A percentile compares a stretch with the other conserved stretches of the same genome.
Evolutionary conservation across 2,113 vertebrate species (phyloP).

Genomic region (Oryzias melastigma): DNA sequence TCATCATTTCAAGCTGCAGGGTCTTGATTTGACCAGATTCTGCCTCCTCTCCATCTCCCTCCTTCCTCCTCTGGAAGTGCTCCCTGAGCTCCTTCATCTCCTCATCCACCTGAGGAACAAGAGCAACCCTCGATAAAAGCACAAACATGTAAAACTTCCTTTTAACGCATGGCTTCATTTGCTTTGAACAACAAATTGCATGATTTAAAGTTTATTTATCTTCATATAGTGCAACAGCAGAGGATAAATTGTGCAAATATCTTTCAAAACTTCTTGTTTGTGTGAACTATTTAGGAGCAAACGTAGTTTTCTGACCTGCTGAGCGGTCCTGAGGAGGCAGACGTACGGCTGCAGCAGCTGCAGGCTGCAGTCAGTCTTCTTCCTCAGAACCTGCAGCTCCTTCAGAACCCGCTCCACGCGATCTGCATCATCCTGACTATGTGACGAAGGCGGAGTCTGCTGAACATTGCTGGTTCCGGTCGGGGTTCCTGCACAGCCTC

Average conservation of each 20-base stretch:
- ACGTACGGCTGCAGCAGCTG: conserved; percentile 77
- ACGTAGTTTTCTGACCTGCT: conserved; percentile 70
- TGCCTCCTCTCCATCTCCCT: conserved; percentile 12
- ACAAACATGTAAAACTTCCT: neutral
- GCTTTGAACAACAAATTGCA: neutral
- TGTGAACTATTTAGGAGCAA: neutral
- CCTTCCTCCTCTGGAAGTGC: neutral
- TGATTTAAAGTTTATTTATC: neutral
- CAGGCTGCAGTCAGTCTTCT: conserved; percentile 70
- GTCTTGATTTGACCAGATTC: neutral
- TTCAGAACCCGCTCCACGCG: conserved; percentile 68
- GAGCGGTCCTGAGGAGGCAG: conserved; percentile 77
- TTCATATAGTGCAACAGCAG: too few species aligned
- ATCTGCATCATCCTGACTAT: conserved; percentile 58
- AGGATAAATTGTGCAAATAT: neutral
- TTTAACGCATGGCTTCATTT: neutral
- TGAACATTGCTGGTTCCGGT: neutral
- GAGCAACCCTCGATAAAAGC: neutral
- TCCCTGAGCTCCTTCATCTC: conserved; percentile 22
- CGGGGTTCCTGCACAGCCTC: neutral
- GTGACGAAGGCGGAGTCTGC: neutral
- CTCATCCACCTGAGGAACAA: conserved; percentile 31
- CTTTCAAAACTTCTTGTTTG: neutral
- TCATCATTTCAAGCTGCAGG: conserved; percentile 13
- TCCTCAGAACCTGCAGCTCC: conserved; percentile 77